These are phyloP conservation scores for Oligia strigilis DNA, from an alignment of 2,888 invertebrate species.

Conservation along the genomic window DNA sequence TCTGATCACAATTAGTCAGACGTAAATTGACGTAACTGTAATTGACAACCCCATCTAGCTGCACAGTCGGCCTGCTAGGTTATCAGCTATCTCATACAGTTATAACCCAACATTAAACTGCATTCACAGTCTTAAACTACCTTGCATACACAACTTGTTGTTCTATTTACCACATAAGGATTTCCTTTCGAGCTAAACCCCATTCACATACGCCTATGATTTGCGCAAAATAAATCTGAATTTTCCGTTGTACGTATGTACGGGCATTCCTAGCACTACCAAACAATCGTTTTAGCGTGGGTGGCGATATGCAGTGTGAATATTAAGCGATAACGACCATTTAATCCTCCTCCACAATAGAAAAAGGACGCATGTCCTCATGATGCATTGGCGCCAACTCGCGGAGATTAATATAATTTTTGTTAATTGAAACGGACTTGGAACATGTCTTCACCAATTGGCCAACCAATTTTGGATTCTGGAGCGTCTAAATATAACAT, in stretches of 20 bases:
- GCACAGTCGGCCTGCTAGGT: background rate
- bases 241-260: conserved; percentile 42
- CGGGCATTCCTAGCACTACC: conserved; percentile 20
- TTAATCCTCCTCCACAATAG: conserved; percentile 47
- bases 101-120: conserved; percentile 24
- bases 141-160: conserved; percentile 16
- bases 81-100: conserved; percentile 7
- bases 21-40: conserved; percentile 13
- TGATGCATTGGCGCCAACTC: conserved; percentile 81
- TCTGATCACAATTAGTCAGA: background rate
- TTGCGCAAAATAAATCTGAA: conserved; percentile 50
- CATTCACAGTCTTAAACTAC: background rate
- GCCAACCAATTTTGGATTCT: conserved; percentile 80
- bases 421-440: conserved; percentile 85
- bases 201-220: conserved; percentile 25
- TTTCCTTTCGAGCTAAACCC: conserved; percentile 41
- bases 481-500: conserved; percentile 82
- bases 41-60: background rate
- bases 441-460: conserved; percentile 80
- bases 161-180: conserved; percentile 55
- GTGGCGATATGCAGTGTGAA: conserved; percentile 59
- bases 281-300: conserved; percentile 54
- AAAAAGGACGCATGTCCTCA: conserved; percentile 54
- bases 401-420: conserved; percentile 85
- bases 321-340: conserved; percentile 59